These are phyloP conservation scores for Cephalopholis sonnerati DNA, from an alignment of 2,113 vertebrate species.

Conservation along the genomic window DNA sequence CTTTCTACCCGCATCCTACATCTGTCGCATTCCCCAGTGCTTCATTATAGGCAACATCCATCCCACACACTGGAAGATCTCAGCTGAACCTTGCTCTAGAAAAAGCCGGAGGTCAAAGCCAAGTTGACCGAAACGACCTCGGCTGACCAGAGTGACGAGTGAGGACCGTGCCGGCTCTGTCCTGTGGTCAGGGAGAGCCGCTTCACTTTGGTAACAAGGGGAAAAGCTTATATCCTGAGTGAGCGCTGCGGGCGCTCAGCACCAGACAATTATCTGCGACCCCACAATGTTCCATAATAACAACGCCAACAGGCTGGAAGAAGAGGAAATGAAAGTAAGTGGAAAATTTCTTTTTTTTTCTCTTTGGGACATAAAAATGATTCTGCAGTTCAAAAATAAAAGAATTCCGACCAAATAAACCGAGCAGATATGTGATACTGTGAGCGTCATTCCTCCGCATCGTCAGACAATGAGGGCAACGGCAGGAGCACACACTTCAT, in stretches of 20 bases:
- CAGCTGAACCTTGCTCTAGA: slow-evolving; percentile 34
- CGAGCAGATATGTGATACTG: slow-evolving; percentile 39
- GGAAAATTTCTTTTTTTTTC: slow-evolving; percentile 49
- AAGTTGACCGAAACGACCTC: slow-evolving; percentile 66
- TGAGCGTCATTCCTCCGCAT: slow-evolving; percentile 36
- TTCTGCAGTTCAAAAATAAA: slow-evolving; percentile 64
- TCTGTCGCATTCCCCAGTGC: slow-evolving; percentile 22
- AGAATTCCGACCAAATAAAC: slow-evolving; percentile 43
- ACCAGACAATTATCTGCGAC: slow-evolving; percentile 65
- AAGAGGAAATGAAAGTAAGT: slow-evolving; percentile 63
- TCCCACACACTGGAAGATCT: slow-evolving; percentile 32
- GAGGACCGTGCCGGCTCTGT: slow-evolving; percentile 41
- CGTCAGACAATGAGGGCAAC: slow-evolving; percentile 36
- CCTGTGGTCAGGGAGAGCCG: slow-evolving; percentile 59
- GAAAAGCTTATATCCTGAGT: slow-evolving; percentile 67
- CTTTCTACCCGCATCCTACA: slow-evolving; percentile 32
- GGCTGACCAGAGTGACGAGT: slow-evolving; percentile 63
- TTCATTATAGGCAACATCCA: slow-evolving; percentile 16
- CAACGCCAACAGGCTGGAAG: slow-evolving; percentile 48
- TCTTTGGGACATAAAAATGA: slow-evolving; percentile 46
- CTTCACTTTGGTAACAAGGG: slow-evolving; percentile 60
- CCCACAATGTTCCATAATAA: slow-evolving; percentile 73
- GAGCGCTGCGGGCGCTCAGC: slow-evolving; percentile 49
- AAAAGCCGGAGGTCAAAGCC: slow-evolving; percentile 53
- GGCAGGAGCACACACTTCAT: slow-evolving; percentile 21